These are phyloP conservation scores for Meloe dianella DNA, from an alignment of 2,888 invertebrate genomes.

Conservation along the genomic window DNA sequence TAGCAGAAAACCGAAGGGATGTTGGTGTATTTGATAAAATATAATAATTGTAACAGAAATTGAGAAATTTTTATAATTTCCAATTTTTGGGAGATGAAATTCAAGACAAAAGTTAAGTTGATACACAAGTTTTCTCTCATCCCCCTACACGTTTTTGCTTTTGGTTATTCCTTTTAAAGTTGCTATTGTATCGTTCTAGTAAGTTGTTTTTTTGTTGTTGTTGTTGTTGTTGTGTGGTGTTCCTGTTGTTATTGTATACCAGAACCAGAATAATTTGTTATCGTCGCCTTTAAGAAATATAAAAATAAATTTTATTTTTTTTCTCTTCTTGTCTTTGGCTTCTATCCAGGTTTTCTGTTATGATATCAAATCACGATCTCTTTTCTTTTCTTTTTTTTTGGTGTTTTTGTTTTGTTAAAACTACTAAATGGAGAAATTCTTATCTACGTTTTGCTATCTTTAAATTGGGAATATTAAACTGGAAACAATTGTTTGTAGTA, in stretches of 20 bases:
- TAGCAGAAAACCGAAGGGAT: background rate
- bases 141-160: too few species aligned
- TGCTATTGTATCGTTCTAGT: background rate
- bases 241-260: background rate
- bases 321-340: background rate
- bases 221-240: background rate
- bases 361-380: background rate
- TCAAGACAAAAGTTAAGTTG: background rate
- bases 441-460: constrained; percentile 13
- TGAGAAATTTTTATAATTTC: background rate
- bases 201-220: background rate
- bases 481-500: constrained; percentile 28
- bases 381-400: too few species aligned
- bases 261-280: constrained; percentile 1
- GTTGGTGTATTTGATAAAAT: constrained; percentile 7
- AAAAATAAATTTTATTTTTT: background rate
- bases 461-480: constrained; percentile 33
- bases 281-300: constrained; percentile 7
- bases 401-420: too few species aligned
- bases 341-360: background rate
- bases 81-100: background rate
- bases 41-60: background rate
- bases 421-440: background rate
- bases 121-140: too few species aligned
- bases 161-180: background rate